Evolutionary conservation across 2,888 invertebrate species (phyloP), one percentile per base, ranked within the genome.

Genomic region (Falcaria lacertinaria): DNA sequence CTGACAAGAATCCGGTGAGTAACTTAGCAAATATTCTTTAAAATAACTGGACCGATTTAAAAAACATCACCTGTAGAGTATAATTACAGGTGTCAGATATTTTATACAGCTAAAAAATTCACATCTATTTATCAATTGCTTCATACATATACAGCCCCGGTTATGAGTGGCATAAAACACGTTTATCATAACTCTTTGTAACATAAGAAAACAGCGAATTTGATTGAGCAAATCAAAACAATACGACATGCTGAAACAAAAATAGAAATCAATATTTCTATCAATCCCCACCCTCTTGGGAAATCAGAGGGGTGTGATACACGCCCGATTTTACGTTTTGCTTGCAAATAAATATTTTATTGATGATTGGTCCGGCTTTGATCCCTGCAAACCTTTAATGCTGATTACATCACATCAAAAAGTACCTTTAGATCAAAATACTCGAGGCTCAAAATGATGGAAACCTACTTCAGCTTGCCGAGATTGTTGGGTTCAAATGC

Each of bases 261-360:
- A 79, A 77, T 68, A 73, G 66, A 69, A 75, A 74, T 75, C 68
- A 73, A 75, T 74, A 72, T 74, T 67, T 73, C 64, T 64, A 69
- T 68, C 58, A 61, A 48, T 55, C 52, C 44, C 28, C n/a, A 32
- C 43, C 22, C 82, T 60, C 69, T 1, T 2, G 83, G 83, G 84
- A 84, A 84, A 84, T 84, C 79, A 75, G 63, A 59, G 53, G 48
- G 55, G 60, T 49, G 66, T 65, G 70, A 61, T 58, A 61, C 63
- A 50, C 58, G 52, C 53, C 59, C 70, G 74, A 76, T 78, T 75
- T 74, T 63, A 69, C 68, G 69, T 69, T 68, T 59, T 67, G 64
- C 54, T 60, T 63, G 57, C 54, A 66, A 72, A 70, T 69, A 71
- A 71, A 68, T 72, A 68, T 75, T 78, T 77, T 79, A 77, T 76